phyloP scores from a whole-genome alignment of 1,140 invertebrate genomes.

The Meloidogyne floridensis region DNA sequence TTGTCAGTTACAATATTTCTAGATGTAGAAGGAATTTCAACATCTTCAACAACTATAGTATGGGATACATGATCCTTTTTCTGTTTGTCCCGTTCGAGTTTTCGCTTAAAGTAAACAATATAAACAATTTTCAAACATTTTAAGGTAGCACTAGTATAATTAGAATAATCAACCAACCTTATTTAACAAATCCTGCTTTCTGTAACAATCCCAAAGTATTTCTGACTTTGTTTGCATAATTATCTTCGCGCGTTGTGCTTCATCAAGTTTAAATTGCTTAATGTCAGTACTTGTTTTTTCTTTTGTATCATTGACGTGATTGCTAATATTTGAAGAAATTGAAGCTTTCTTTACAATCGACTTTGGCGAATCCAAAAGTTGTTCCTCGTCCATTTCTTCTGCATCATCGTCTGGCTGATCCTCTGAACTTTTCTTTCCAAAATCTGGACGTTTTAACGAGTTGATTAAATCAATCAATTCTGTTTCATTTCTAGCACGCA shows the following conservation, averaged over 20 bases:
- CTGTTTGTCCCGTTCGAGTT: slow-evolving; percentile 33
- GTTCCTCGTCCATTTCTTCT: slow-evolving; percentile 49
- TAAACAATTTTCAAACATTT: no score
- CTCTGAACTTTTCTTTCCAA: slow-evolving; percentile 24
- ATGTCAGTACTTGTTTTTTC: background rate
- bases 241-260: slow-evolving; percentile 30
- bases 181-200: slow-evolving; percentile 36
- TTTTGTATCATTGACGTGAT: background rate
- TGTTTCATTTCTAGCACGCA: slow-evolving; percentile 37
- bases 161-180: slow-evolving; percentile 29
- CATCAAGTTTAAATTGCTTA: slow-evolving; percentile 28
- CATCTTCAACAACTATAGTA: slow-evolving; percentile 4
- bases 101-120: slow-evolving; percentile 21
- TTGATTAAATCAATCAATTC: slow-evolving; percentile 36
- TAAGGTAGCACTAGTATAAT: no score
- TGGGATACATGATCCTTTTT: slow-evolving; percentile 9
- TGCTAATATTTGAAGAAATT: background rate
- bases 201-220: slow-evolving; percentile 39
- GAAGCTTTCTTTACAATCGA: background rate
- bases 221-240: slow-evolving; percentile 33
- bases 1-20: background rate
- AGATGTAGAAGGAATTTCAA: slow-evolving; percentile 13
- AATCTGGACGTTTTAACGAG: slow-evolving; percentile 40
- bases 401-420: slow-evolving; percentile 38
- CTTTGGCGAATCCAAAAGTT: slow-evolving; percentile 34